Percentiles rank a stretch among this genome's conserved stretches.
Evolutionary conservation across 2,888 invertebrate species (phyloP).

Genomic region (Barypeithes pellucidus): DNA sequence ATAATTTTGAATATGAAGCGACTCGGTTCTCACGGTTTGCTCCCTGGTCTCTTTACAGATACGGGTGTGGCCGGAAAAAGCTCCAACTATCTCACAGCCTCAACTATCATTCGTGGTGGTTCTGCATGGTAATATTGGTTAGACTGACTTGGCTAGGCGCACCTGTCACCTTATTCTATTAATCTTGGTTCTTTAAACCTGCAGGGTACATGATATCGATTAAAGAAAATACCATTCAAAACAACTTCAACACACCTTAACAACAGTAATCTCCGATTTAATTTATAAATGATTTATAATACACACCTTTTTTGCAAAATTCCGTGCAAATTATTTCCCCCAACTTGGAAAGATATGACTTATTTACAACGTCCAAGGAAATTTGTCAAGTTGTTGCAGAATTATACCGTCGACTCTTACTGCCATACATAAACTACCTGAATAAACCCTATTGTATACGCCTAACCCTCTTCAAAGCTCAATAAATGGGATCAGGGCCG

Average conservation of each 20-base stretch:
- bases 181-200: conserved; percentile 22
- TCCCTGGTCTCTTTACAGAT: too few species aligned
- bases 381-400: neutral
- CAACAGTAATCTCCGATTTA: neutral
- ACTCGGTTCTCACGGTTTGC: neutral
- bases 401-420: neutral
- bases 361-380: too few species aligned
- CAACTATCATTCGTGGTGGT: too few species aligned
- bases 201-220: conserved; percentile 17
- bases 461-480: too few species aligned
- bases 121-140: too few species aligned
- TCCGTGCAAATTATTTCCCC: too few species aligned
- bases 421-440: neutral
- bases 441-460: too few species aligned
- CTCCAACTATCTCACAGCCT: too few species aligned
- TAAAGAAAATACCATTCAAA: neutral
- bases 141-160: too few species aligned
- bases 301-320: conserved; percentile 2
- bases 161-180: conserved; percentile 5
- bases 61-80: too few species aligned
- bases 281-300: neutral
- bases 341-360: too few species aligned
- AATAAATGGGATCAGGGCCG: too few species aligned
- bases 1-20: conserved; percentile 1
- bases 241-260: conserved; percentile 14